Evolutionary conservation across 2,797 vertebrate genomes (phyloP).

Genomic region (Phataginus tetradactyla): DNA sequence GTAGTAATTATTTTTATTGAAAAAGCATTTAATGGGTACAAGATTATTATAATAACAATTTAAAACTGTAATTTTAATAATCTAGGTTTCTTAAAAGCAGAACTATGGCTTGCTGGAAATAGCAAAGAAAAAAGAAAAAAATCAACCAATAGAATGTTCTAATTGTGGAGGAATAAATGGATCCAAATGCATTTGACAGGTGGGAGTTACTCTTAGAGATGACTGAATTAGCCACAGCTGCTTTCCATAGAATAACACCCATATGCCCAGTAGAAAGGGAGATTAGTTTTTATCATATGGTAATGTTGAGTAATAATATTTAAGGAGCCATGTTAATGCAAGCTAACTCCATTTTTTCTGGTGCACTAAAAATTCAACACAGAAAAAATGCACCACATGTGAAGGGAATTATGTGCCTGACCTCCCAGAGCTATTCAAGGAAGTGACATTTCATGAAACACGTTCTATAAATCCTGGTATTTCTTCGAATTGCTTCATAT

Average conservation of each 20-base stretch:
- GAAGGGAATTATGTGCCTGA: slow-evolving; percentile 45
- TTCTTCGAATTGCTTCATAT: slow-evolving; percentile 39
- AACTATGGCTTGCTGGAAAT: slow-evolving; percentile 43
- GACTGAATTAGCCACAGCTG: slow-evolving; percentile 74
- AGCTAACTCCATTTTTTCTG: slow-evolving; percentile 69
- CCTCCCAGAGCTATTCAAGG: background rate
- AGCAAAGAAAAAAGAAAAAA: background rate
- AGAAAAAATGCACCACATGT: slow-evolving; percentile 63
- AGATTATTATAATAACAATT: background rate
- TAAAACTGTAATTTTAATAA: slow-evolving; percentile 45
- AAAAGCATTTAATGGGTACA: background rate
- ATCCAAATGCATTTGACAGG: slow-evolving; percentile 67
- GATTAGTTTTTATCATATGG: slow-evolving; percentile 70
- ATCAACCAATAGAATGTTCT: slow-evolving; percentile 27
- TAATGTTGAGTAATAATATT: slow-evolving; percentile 64
- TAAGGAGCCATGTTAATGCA: slow-evolving; percentile 64
- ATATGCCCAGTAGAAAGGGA: slow-evolving; percentile 65
- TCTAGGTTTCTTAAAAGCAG: background rate
- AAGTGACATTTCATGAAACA: slow-evolving; percentile 12
- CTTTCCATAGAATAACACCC: slow-evolving; percentile 63
- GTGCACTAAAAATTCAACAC: slow-evolving; percentile 66
- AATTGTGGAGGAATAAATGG: slow-evolving; percentile 60
- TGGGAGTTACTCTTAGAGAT: slow-evolving; percentile 73
- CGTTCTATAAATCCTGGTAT: slow-evolving; percentile 34
- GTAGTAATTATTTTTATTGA: slow-evolving; percentile 7